Evolutionary conservation across 2,797 vertebrate species (phyloP), one percentile per base, ranked within the genome.

Genomic region (Hippopotamyrus pictus): DNA sequence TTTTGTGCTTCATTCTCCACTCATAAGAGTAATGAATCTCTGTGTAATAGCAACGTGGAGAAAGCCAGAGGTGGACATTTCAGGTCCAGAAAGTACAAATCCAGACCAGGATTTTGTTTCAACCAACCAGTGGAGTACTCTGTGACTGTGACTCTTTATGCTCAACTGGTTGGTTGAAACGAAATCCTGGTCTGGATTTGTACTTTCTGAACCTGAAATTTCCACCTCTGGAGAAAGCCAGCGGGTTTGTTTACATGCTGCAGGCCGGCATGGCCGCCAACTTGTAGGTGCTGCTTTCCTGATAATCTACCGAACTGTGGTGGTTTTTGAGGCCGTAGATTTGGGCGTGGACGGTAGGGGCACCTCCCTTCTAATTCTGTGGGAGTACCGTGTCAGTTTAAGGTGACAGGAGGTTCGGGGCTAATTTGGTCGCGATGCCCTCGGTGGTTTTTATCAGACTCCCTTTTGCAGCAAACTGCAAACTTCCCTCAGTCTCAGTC

Each of bases 1-100:
- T 91, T 86, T 86, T 88, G 53, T 92, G 90, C 89, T 92, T 92
- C 90, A 89, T 1, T 9, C 92, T 92, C 93, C 93, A 25, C 91
- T 91, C 90, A 89, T 92, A 91, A 92, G 92, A 93, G 91, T 92
- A 93, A 92, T 91, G 69, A 33, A 17, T 14, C 41, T 48, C 12
- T 41, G 46, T 33, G 54, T 14, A 50, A 41, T 89, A 44, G 93
- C 93, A 86, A 93, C 59, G 90, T 92, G 91, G 89, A 9, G 9
- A 90, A 83, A 48, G 86, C 86, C 46, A 88, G 82, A n/a, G n/a
- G n/a, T n/a, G n/a, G n/a, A n/a, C n/a, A n/a, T n/a, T n/a, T n/a
- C n/a, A n/a, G n/a, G n/a, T n/a, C n/a, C n/a, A n/a, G n/a, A n/a
- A n/a, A n/a, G n/a, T n/a, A n/a, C n/a, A n/a, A n/a, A n/a, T n/a